phyloP scores from a whole-genome alignment of 2,113 vertebrate genomes.

The Struthio camelus region DNA sequence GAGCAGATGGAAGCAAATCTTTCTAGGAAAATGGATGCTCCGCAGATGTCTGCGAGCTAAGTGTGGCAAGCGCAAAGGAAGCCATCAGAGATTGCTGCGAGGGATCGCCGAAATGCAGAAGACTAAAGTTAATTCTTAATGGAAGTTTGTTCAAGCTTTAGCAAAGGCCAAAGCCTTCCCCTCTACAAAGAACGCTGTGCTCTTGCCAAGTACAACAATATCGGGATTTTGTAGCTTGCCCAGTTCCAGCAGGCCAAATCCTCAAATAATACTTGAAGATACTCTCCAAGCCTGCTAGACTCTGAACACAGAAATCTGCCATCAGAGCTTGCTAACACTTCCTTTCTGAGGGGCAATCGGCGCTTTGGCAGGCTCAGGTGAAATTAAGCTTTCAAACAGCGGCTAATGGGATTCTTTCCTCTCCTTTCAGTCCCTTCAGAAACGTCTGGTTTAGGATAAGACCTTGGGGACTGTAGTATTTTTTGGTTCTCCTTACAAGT shows the following conservation, averaged over 20 bases:
- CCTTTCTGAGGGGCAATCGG: neutral
- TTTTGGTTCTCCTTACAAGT: neutral
- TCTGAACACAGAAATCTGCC: neutral
- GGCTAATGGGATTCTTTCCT: constrained; percentile 15
- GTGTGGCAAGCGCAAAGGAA: neutral
- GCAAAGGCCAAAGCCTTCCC: constrained; percentile 27
- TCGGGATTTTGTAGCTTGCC: neutral
- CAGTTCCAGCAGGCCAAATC: constrained; percentile 30
- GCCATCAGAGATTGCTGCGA: neutral
- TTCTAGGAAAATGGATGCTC: constrained; percentile 40
- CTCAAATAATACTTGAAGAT: constrained; percentile 27
- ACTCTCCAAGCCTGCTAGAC: neutral
- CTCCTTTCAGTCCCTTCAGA: constrained; percentile 9
- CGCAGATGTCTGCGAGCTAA: neutral
- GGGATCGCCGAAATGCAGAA: neutral
- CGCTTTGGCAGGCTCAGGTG: neutral
- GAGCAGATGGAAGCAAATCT: constrained; percentile 60
- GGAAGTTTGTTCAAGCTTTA: constrained; percentile 42
- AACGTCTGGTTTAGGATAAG: neutral
- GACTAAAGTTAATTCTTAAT: neutral
- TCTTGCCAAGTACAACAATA: constrained; percentile 47
- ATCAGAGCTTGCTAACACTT: neutral
- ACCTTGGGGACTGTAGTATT: neutral
- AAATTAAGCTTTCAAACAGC: neutral
- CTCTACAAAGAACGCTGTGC: neutral